Conservation (phyloP, 2,113 vertebrate genomes). For the Clinocottus analis region DNA sequence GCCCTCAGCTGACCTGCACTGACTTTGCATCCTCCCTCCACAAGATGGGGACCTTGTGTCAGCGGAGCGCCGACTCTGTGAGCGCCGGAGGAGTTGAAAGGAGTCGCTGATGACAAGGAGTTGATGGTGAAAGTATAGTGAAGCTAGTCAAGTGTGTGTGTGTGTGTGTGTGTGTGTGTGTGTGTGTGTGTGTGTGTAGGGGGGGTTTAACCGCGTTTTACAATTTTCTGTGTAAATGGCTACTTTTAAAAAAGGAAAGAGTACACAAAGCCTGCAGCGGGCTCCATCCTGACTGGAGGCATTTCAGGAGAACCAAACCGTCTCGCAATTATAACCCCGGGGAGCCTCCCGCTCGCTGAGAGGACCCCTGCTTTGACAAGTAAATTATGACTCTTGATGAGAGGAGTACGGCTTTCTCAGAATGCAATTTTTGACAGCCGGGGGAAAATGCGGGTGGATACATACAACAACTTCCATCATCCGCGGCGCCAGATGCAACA, state of each 20-base stretch:
- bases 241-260: conserved; percentile 66
- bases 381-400: conserved; percentile 83
- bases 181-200: no score
- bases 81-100: conserved; percentile 36
- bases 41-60: conserved; percentile 74
- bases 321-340: conserved; percentile 76
- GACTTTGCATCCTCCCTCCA: conserved; percentile 46
- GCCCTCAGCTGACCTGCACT: conserved; percentile 21
- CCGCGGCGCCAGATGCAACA: conserved; percentile 69
- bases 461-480: conserved; percentile 77
- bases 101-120: conserved; percentile 51
- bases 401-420: conserved; percentile 70
- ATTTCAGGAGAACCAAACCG: conserved; percentile 68
- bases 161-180: no score
- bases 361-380: conserved; percentile 79
- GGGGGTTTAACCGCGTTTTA: conserved; percentile 42
- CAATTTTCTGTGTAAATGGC: conserved; percentile 70
- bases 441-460: conserved; percentile 69
- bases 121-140: conserved; percentile 68
- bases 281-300: conserved; percentile 72
- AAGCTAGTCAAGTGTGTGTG: conserved; percentile 51
- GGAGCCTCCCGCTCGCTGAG: conserved; percentile 69
- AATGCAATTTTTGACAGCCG: conserved; percentile 78
- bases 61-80: conserved; percentile 18
- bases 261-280: conserved; percentile 67